Percentiles rank a stretch among this genome's conserved stretches.
Conservation (phyloP, 2,113 vertebrate genomes). For the Equus przewalskii region DNA sequence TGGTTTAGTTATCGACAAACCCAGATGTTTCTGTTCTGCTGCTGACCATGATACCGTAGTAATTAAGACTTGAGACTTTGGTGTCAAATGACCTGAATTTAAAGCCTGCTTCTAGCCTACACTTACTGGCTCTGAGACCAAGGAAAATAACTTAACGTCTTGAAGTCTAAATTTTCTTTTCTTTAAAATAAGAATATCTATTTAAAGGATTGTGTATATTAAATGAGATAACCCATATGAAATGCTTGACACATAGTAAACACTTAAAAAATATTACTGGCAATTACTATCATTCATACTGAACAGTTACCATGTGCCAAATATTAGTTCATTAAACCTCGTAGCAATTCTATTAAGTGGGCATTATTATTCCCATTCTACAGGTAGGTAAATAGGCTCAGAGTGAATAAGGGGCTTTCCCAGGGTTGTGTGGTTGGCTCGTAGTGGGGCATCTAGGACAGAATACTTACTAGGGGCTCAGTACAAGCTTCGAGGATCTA, state of each 20-base stretch:
- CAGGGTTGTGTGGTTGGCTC: neutral
- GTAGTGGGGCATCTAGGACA: fast-evolving
- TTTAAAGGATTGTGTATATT: neutral
- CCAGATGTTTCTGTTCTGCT: neutral
- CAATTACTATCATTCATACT: neutral
- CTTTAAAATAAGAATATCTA: neutral
- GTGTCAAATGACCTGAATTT: neutral
- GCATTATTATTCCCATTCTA: no score
- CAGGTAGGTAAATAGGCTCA: neutral
- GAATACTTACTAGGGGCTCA: neutral
- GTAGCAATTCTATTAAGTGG: neutral
- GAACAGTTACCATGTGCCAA: neutral
- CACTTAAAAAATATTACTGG: neutral
- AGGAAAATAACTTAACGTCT: neutral
- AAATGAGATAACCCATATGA: neutral
- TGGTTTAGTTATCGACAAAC: neutral
- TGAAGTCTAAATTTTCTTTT: neutral
- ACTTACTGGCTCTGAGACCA: neutral
- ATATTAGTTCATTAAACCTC: neutral
- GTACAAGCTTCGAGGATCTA: neutral
- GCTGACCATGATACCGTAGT: neutral
- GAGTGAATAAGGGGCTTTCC: neutral
- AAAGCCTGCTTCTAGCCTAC: neutral
- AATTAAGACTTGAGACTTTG: slow-evolving; percentile 7
- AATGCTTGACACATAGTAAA: neutral